A percentile compares a stretch with the other conserved stretches of the same genome.
Evolutionary conservation across 2,113 vertebrate genomes (phyloP).

Genomic region (Phainopepla nitens): DNA sequence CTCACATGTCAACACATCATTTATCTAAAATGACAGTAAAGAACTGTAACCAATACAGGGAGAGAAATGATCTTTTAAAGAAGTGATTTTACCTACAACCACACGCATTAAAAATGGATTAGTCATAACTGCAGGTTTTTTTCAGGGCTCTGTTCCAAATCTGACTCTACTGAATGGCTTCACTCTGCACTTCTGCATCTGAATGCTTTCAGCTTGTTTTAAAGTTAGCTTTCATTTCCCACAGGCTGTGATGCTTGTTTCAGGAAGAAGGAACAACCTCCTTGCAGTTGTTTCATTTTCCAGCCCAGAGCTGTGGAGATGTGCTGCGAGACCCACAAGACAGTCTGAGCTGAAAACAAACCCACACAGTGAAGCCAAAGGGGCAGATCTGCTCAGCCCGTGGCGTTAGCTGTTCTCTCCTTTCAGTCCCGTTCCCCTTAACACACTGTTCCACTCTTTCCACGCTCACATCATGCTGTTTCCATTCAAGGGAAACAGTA

Average conservation of each 20-base stretch:
- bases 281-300: background rate
- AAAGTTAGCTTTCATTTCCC: background rate
- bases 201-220: background rate
- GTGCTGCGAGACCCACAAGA: background rate
- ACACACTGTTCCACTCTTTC: conserved; percentile 2
- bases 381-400: background rate
- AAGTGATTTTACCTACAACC: conserved; percentile 31
- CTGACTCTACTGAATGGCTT: background rate
- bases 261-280: background rate
- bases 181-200: background rate
- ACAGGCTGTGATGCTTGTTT: background rate
- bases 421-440: background rate
- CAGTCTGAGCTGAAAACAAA: background rate
- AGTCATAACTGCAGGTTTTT: conserved; percentile 44
- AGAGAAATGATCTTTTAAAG: conserved; percentile 33
- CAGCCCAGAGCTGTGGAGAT: background rate
- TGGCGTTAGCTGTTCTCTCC: background rate
- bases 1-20: background rate
- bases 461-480: background rate
- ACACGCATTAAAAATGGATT: conserved; percentile 22
- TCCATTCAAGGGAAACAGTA: conserved; percentile 44
- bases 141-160: conserved; percentile 32
- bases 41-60: background rate
- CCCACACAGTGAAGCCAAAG: background rate
- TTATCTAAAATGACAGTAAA: background rate